Evolutionary conservation across 92 coral and sea anemone species (phyloP).

Genomic region (Nematostella vectensis): DNA sequence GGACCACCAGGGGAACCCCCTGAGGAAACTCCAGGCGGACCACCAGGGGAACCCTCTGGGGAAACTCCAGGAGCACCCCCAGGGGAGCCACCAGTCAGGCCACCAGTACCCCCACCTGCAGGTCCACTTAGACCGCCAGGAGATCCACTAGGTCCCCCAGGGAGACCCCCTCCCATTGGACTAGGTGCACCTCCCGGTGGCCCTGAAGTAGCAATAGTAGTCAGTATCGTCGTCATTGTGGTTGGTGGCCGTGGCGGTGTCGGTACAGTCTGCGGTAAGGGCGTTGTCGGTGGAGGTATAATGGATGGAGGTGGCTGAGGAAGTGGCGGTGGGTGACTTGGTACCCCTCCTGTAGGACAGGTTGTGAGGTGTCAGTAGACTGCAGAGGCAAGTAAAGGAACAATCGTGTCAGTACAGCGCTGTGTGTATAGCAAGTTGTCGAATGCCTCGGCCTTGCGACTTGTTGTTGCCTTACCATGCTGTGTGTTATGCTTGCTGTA

Average conservation of each 20-base stretch:
- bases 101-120: constrained; percentile 1
- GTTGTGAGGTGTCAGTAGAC: neutral
- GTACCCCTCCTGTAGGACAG: neutral
- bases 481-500: too few relatives aligned
- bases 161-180: constrained; percentile 5
- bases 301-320: neutral
- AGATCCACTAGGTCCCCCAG: constrained; percentile 12
- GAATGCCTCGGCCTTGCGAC: too few relatives aligned
- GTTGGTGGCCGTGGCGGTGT: constrained; percentile 2
- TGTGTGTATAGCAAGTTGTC: too few relatives aligned
- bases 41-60: constrained; percentile 7
- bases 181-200: constrained; percentile 3
- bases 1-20: constrained; percentile 8
- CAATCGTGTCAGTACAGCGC: too few relatives aligned
- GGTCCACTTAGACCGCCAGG: constrained; percentile 21
- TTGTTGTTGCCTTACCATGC: too few relatives aligned
- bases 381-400: neutral
- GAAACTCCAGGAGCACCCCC: constrained; percentile 10
- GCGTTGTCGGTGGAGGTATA: constrained; percentile 11
- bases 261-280: neutral
- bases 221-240: neutral
- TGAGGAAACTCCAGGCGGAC: neutral
- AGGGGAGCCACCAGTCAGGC: constrained; percentile 13
- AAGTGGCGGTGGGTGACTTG: neutral
- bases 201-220: neutral